These are phyloP conservation scores for Malacoraja senta DNA, from an alignment of 2,797 vertebrate genomes.

Conservation along the genomic window DNA sequence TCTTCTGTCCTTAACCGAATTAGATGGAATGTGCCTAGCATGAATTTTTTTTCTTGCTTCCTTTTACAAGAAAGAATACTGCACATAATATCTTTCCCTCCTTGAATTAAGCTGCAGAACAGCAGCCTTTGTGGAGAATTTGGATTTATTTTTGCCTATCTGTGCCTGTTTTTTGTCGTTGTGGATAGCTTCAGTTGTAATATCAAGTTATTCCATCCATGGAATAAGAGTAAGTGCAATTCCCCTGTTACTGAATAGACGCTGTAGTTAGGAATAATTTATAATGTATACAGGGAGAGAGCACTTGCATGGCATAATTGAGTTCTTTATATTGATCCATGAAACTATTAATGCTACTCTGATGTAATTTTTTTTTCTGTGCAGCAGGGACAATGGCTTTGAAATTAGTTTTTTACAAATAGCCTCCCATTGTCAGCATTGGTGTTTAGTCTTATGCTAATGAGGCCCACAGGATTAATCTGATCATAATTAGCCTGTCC, in stretches of 20 bases:
- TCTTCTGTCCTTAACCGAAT: not conserved
- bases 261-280: not conserved
- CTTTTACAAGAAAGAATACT: not conserved
- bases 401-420: not conserved
- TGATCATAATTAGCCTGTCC: not conserved
- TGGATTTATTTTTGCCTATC: not conserved
- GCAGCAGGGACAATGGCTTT: not conserved
- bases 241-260: not conserved
- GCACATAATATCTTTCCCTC: not conserved
- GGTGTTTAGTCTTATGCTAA: not conserved
- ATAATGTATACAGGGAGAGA: conserved; percentile 11
- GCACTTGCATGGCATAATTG: conserved; percentile 3
- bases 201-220: not conserved
- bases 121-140: not conserved
- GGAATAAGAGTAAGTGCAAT: conserved; percentile 4
- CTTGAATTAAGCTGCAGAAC: not conserved
- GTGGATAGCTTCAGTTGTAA: not conserved
- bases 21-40: not conserved
- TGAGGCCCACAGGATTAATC: conserved; percentile 10
- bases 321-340: conserved; percentile 29
- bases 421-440: not conserved
- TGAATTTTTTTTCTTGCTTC: not conserved
- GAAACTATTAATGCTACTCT: conserved; percentile 4
- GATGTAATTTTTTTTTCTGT: not conserved
- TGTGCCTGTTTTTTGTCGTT: not conserved